Conservation (phyloP, 2,888 invertebrate genomes). For the Bruchidius siliquastri region DNA sequence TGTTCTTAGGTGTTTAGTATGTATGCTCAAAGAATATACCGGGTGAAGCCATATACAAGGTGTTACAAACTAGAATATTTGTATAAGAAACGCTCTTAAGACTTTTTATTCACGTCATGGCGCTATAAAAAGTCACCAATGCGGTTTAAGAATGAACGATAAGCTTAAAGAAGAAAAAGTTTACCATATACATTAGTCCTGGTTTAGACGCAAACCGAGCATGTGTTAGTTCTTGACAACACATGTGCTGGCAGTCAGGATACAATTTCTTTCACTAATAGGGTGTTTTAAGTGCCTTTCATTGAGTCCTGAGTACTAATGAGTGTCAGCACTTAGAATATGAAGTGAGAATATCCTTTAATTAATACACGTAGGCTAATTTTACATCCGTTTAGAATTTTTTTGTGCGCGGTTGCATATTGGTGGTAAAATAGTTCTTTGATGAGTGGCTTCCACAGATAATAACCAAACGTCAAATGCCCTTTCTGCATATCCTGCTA, state of each 20-base stretch:
- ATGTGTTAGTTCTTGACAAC: background rate
- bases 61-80: background rate
- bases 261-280: background rate
- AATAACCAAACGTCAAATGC: background rate
- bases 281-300: background rate
- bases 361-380: background rate
- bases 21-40: background rate
- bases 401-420: background rate
- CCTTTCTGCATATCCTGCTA: background rate
- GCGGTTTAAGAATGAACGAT: no score
- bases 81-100: no score
- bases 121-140: no score
- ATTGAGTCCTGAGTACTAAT: background rate
- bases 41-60: background rate
- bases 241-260: background rate
- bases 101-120: no score
- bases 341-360: background rate
- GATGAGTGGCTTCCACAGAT: background rate
- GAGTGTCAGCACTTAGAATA: background rate
- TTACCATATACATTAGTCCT: no score
- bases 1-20: conserved; percentile 2
- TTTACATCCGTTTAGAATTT: background rate
- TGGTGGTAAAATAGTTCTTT: background rate
- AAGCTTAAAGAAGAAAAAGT: no score
- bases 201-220: background rate